Base-by-base conservation (phyloP, 2,888 invertebrate species). In the Tridacna gigas region DNA sequence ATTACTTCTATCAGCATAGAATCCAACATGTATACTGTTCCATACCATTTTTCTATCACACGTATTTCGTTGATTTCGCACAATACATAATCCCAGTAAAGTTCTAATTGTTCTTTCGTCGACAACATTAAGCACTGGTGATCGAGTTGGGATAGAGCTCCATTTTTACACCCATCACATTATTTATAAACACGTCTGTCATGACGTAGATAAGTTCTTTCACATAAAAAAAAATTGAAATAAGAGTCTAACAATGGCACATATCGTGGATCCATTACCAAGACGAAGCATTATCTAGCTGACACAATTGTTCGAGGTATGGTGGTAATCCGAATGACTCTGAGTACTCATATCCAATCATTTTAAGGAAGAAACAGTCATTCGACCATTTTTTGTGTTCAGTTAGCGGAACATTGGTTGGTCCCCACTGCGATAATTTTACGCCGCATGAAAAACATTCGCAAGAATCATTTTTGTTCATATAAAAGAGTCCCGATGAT, bases 361-460 rank as follows among this genome's bases (percentile, higher is more conserved):
- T 77, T 67, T 76, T 77, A 67, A 77, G 47, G 28, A 28, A 77
- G 22, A 77, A 45, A 63, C 77, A 77, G 47, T 77, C 66, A 20
- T 47, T 67, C 18, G 77, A 66, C 67, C 66, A 67, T 56, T 67
- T 77, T 56, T 77, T 48, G 48, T 77, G 67, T 67, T 77, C 77
- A 26, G 26, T 66, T 5, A 66, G 25, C n/a, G 77, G 26, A 15
- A 25, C 56, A 56, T 77, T 67, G 5, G 13, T n/a, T 25, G 25
- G 11, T 51, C 47, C 56, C 77, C 77, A 77, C 26, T 28, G 48
- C 15, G 48, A 67, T 45, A 77, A 56, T 13, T 18, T 25, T n/a
- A 77, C 77, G n/a, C 66, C 77, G 51, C 77, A 77, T 26, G 67
- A 61, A 66, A 77, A 77, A 67, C 77, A 77, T 28, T 28, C 48